Evolutionary conservation across 2,113 vertebrate genomes (phyloP), one percentile per base, ranked within the genome.

Genomic region (Salvelinus sp.): DNA sequence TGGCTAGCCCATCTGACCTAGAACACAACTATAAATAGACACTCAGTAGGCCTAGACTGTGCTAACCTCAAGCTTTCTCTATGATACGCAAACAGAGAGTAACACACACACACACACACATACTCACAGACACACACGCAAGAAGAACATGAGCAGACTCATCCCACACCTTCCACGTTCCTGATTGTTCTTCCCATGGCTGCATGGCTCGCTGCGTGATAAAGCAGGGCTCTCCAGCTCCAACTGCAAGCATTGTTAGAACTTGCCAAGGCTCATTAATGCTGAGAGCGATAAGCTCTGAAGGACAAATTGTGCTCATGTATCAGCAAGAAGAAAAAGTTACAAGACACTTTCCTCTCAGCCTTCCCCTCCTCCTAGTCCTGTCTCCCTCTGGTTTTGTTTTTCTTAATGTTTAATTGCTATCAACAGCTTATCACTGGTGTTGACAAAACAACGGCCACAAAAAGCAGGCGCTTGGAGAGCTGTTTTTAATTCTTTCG

Each of bases 1-100:
- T 88, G 92, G 93, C 94, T 94, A 93, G 94, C 93, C 93, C 88
- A 92, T 96, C 93, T 96, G 95, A 95, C 95, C 93, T 95, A 94
- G 91, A 91, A 79, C 88, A 90, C 85, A 93, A 89, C 7, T 44
- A 44, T 2, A 44, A 44, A 44, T 44, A 44, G 38, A 44, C 86
- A 88, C 88, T 89, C 91, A 83, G 90, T 88, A 83, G 91, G 93
- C 87, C 89, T 92, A 88, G 91, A 82, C 87, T 93, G 80, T 92
- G 23, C 86, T 85, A 74, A 83, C 80, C 69, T 73, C 84, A 70
- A 30, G 82, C 83, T 76, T 69, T 83, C 70, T 73, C 68, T 28
- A 9, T 28, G 60, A 76, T 62, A 75, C 73, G 70, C 75, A 85
- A 72, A 77, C 69, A 71, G 70, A 75, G 38, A 33, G 25, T 28